Evolutionary conservation across 2,888 invertebrate genomes (phyloP).

Genomic region (Blomia tropicalis): DNA sequence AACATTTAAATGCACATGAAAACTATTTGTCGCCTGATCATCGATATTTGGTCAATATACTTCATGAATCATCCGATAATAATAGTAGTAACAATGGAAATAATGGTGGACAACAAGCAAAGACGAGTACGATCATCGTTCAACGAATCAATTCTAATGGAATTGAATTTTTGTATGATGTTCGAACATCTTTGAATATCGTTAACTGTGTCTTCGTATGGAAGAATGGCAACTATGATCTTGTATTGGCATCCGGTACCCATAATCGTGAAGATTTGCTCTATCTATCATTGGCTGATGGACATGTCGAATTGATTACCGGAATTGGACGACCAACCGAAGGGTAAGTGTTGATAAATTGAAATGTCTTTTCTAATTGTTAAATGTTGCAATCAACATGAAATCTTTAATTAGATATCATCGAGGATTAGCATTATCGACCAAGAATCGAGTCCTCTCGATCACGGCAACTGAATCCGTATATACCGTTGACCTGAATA

Average conservation of each 20-base stretch:
- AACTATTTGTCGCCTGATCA: slow-evolving; percentile 35
- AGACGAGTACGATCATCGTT: slow-evolving; percentile 25
- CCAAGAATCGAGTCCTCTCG: slow-evolving; percentile 11
- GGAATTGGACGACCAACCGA: slow-evolving; percentile 43
- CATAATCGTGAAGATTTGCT: slow-evolving; percentile 44
- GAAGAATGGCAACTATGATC: slow-evolving; percentile 27
- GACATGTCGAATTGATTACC: slow-evolving; percentile 59
- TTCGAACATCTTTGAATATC: slow-evolving; percentile 55
- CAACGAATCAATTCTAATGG: slow-evolving; percentile 37
- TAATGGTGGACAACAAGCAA: background rate
- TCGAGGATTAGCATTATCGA: slow-evolving; percentile 22
- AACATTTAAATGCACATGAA: slow-evolving; percentile 44
- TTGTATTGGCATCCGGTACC: slow-evolving; percentile 24
- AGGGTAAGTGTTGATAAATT: slow-evolving; percentile 18
- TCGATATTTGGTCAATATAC: slow-evolving; percentile 22
- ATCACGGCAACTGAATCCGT: slow-evolving; percentile 26
- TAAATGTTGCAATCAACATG: background rate
- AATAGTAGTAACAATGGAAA: background rate
- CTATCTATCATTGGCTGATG: slow-evolving; percentile 51
- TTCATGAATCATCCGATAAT: slow-evolving; percentile 18
- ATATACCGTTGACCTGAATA: slow-evolving; percentile 24
- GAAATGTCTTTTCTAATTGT: background rate
- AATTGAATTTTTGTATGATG: slow-evolving; percentile 52
- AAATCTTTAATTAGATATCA: slow-evolving; percentile 18
- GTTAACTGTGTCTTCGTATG: slow-evolving; percentile 27